phyloP scores from a whole-genome alignment of 30 jellyfish, hydroid and myxozoan species.

The Mastigias papua region DNA sequence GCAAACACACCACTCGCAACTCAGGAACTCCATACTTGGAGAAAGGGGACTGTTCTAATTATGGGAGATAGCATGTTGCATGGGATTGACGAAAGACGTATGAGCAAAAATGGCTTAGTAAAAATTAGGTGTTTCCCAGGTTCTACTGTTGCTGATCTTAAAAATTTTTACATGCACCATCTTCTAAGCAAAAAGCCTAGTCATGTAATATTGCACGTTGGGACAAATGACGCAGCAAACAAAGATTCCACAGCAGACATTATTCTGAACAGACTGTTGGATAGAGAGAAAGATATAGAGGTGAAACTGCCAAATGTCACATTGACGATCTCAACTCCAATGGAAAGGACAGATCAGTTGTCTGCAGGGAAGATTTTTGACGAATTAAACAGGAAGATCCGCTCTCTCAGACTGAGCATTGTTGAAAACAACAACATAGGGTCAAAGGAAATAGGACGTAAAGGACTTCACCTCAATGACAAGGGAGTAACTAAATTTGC shows the following conservation, averaged over 20 bases:
- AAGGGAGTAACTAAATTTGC: constrained; percentile 8
- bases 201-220: not conserved
- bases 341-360: not conserved
- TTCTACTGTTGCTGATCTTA: not conserved
- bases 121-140: not conserved
- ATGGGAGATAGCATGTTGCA: constrained; percentile 27
- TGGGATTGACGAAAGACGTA: constrained; percentile 11
- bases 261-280: not conserved
- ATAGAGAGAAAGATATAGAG: not conserved
- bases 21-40: constrained; percentile 11
- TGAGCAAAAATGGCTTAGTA: not conserved
- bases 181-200: not conserved
- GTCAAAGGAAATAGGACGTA: not conserved
- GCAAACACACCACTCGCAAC: not conserved
- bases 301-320: not conserved
- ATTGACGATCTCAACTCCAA: not conserved
- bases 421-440: not conserved
- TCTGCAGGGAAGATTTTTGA: not conserved
- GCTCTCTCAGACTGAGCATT: not conserved
- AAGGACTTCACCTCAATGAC: constrained; percentile 2
- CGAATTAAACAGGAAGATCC: not conserved
- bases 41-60: not conserved
- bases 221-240: not conserved
- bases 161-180: not conserved
- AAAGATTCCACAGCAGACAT: not conserved